Evolutionary conservation across 1,140 invertebrate genomes (phyloP), one percentile per base, ranked within the genome.

Genomic region (Tenebrio molitor): DNA sequence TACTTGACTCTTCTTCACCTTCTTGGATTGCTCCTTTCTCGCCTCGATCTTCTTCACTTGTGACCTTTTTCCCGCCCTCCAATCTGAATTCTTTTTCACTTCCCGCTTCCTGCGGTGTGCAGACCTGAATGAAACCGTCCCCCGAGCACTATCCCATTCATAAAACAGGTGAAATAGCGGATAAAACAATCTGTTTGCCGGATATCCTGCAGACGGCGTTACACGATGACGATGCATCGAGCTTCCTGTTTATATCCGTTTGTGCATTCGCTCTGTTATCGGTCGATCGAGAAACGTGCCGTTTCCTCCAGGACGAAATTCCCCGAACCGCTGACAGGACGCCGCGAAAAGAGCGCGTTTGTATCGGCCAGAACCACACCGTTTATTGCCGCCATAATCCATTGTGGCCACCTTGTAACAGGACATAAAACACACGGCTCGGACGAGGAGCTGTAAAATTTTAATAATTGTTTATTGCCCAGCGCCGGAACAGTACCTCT

Each of bases 91-190:
- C 25, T 3, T 29, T 29, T 50, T 10, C 15, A 50, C 1, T 21
- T 50, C 44, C 15, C 44, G 1, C 17, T 19, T n/a, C n/a, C n/a
- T n/a, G n/a, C n/a, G n/a, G n/a, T n/a, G n/a, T n/a, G n/a, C 44
- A 46, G 15, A 46, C 44, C 44, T 58, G 50, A 58, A 58, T 58
- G 50, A 58, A 58, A 29, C n/a, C 50, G 21, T 12, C 50, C 23
- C 50, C 4, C n/a, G 44, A 19, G 50, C 15, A 58, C 21, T 58
- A 58, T 29, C 23, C 19, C 50, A 58, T 58, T 58, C 50, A 58
- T 58, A 29, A 58, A 53, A 53, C 46, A 53, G 46, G 46, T 53
- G 46, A 53, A 58, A 58, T 58, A 58, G 23, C 50, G 50, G 50
- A 58, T 58, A 58, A 58, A 50, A 58, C 23, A 58, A 33, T 33